Evolutionary conservation across 2,888 invertebrate genomes (phyloP), one percentile per base, ranked within the genome.

Genomic region (Mythimna pallens): DNA sequence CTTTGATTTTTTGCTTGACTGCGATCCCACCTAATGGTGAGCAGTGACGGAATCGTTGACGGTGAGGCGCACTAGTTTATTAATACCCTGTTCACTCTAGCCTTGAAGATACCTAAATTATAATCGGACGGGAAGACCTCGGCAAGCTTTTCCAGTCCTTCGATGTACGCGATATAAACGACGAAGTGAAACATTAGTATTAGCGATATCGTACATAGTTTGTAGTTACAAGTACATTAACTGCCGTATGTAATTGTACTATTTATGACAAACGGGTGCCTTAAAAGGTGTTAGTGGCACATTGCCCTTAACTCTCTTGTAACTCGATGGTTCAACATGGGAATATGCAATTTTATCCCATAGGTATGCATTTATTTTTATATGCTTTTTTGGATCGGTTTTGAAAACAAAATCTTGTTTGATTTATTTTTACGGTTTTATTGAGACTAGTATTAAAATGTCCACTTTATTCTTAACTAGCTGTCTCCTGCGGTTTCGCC

Each of bases 281-380:
- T 50, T 57, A 65, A 50, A 80, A 76, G 81, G 79, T 20, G 30
- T 80, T 76, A 79, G 36, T 30, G 43, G 66, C 4, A 17, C 65
- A 62, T 80, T 54, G 64, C 70, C 43, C 43, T 54, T 36, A 63
- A 52, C 8, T n/a, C 25, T 57, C 36, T 2, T 61, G 57, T 70
- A 66, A 65, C 64, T 47, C 70, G 36, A 58, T 67, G 40, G 22
- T 52, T 30, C 50, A 12, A 67, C 66, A 61, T 40, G 54, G 47
- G 57, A 62, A 79, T 76, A 68, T 47, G 65, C 61, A 79, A 80
- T 71, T 67, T 68, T n/a, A 71, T 65, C 3, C 40, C 47, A 25
- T 78, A n/a, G n/a, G n/a, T n/a, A 69, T 12, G 58, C 30, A 25
- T 52, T 25, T 40, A 52, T 40, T 55, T 65, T 65, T 65, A 64